Evolutionary conservation across 2,797 vertebrate genomes (phyloP).

Genomic region (Prunella strophiata): DNA sequence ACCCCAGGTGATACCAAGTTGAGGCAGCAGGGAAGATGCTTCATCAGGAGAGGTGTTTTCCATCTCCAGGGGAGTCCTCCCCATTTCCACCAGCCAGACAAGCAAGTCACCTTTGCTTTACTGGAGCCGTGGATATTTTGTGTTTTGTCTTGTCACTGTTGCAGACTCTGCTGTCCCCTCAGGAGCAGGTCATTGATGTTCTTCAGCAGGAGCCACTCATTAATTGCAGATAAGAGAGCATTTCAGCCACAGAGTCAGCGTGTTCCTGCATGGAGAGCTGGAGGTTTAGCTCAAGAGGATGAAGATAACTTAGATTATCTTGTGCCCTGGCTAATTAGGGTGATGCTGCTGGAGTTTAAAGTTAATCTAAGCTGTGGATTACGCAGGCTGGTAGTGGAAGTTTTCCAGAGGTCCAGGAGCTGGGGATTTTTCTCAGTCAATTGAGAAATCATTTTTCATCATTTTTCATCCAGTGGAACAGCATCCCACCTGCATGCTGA

Average conservation of each 20-base stretch:
- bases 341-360: background rate
- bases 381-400: background rate
- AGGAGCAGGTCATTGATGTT: fast-evolving
- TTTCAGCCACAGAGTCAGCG: fast-evolving
- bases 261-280: background rate
- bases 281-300: background rate
- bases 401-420: background rate
- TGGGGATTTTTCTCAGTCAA: background rate
- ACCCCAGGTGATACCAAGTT: fast-evolving
- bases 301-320: background rate
- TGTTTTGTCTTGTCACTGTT: background rate
- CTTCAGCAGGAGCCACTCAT: background rate
- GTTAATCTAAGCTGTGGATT: background rate
- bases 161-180: background rate
- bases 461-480: background rate
- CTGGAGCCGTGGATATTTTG: fast-evolving
- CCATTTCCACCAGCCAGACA: background rate
- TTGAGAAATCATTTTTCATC: background rate
- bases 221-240: fast-evolving
- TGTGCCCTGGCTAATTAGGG: background rate
- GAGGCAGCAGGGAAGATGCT: background rate
- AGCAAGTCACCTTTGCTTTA: background rate
- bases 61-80: background rate
- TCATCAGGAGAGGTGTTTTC: background rate
- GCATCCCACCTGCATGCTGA: background rate